Evolutionary conservation across 1,140 invertebrate genomes (phyloP).

Genomic region (Tetramorium alpestre): DNA sequence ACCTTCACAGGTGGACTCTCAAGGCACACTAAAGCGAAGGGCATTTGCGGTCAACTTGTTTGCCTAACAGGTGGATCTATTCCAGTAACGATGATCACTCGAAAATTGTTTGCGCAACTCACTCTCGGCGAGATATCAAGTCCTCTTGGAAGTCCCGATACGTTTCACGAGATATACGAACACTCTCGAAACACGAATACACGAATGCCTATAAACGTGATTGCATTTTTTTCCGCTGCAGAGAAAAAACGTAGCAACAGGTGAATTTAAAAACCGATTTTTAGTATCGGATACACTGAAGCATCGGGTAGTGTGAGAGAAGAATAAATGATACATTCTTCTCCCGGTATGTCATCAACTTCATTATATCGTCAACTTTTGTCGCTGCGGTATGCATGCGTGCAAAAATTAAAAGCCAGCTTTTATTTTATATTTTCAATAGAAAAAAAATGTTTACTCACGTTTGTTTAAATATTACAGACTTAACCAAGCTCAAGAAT

Average conservation of each 20-base stretch:
- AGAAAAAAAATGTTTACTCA: not conserved
- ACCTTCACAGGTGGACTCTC: slow-evolving; percentile 67
- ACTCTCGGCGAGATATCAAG: slow-evolving; percentile 32
- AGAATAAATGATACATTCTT: slow-evolving; percentile 27
- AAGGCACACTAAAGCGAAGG: slow-evolving; percentile 29
- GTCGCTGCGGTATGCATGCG: not conserved
- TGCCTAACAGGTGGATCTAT: slow-evolving; percentile 72
- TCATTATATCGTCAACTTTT: not conserved
- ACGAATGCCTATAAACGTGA: slow-evolving; percentile 8
- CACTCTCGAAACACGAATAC: slow-evolving; percentile 18
- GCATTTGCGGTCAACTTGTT: slow-evolving; percentile 70
- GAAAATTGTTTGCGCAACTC: slow-evolving; percentile 68
- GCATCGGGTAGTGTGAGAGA: not conserved
- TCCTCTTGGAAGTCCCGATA: slow-evolving; percentile 39
- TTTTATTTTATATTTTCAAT: not conserved
- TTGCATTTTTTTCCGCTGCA: slow-evolving; percentile 22
- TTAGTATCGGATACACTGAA: not conserved
- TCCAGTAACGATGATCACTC: slow-evolving; percentile 35
- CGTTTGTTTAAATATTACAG: not conserved
- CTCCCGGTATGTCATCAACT: not conserved
- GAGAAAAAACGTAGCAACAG: slow-evolving; percentile 46
- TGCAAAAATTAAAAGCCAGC: not conserved
- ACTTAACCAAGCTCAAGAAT: not conserved
- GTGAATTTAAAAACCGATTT: slow-evolving; percentile 56
- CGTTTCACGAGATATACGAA: not conserved